Base-by-base conservation (phyloP, 2,888 invertebrate genomes). In the Halictus ligatus region DNA sequence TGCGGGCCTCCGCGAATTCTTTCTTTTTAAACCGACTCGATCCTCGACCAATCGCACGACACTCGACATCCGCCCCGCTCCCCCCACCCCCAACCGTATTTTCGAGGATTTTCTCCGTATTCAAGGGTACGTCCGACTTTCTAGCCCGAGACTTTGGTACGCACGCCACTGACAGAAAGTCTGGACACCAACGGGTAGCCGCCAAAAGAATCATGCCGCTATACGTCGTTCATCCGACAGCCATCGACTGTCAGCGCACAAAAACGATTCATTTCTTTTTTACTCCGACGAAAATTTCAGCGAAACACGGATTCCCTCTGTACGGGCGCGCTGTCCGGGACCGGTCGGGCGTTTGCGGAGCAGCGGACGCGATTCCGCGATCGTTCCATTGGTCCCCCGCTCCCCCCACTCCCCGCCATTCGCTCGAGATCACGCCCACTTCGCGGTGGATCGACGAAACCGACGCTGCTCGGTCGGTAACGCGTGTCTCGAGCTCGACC, bases 101-200 rank as follows among this genome's bases (percentile, higher is more conserved):
- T 83, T 84, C 60, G 64, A 84, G n/a, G 46, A 73, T 78, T 83
- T 83, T 75, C 69, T 67, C 48, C 21, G 5, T 40, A 25, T 67
- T 58, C 43, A 3, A 15, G 10, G 64, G 29, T 21, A 29, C 64
- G 4, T 29, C 64, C 29, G 64, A 64, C 64, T 25, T 64, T 69
- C 40, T 69, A 69, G 35, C 40, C 69, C 21, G 40, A 69, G 40
- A 69, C 69, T 69, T 69, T 69, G 35, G 69, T 69, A 69, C 69
- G 35, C 40, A 69, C 69, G 21, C 69, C 8, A 69, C 21, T 12
- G 69, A 69, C 69, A 69, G 69, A 69, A 69, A 69, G 69, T 40
- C 21, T 40, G 69, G 69, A 69, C 4, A 21, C 69, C 35, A 40
- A 40, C 3, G 69, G 69, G 29, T 25, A 29, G 40, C 40, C 18